Conservation (phyloP, 2,797 vertebrate species). For the Limosa lapponica region DNA sequence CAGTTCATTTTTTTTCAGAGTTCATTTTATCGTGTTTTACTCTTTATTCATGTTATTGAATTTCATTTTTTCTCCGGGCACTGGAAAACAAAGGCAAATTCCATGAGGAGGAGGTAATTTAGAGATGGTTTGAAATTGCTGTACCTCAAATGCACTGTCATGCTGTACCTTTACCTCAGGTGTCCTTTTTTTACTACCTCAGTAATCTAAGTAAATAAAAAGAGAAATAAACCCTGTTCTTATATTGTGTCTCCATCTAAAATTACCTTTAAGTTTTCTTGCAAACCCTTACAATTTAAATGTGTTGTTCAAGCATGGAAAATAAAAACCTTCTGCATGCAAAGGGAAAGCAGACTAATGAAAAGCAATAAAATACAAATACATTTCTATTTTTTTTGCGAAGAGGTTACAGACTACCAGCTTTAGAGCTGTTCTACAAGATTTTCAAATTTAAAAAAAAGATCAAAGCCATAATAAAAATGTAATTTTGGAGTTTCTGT, state of each 20-base stretch:
- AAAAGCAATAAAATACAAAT: background rate
- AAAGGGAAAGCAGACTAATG: background rate
- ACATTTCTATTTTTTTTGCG: background rate
- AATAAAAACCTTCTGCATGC: background rate
- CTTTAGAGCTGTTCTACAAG: background rate
- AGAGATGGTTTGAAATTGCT: background rate
- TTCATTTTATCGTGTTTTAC: background rate
- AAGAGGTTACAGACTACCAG: background rate
- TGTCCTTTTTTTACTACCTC: background rate
- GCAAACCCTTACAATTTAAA: background rate
- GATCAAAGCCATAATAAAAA: background rate
- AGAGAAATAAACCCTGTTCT: background rate
- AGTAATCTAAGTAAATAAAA: background rate
- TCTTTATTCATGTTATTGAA: background rate
- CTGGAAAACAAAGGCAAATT: conserved; percentile 33
- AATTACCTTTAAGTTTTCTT: background rate
- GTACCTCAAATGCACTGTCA: background rate
- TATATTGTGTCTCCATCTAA: background rate
- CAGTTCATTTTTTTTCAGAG: background rate
- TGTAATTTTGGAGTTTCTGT: background rate
- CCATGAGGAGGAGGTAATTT: background rate
- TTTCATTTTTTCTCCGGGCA: conserved; percentile 10
- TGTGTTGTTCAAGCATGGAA: background rate
- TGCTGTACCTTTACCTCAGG: background rate
- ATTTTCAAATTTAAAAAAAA: background rate